Percentiles rank a stretch among this genome's conserved stretches.
phyloP scores from a whole-genome alignment of 53 echinoderm and acorn worm genomes.

The Apostichopus leukothele region DNA sequence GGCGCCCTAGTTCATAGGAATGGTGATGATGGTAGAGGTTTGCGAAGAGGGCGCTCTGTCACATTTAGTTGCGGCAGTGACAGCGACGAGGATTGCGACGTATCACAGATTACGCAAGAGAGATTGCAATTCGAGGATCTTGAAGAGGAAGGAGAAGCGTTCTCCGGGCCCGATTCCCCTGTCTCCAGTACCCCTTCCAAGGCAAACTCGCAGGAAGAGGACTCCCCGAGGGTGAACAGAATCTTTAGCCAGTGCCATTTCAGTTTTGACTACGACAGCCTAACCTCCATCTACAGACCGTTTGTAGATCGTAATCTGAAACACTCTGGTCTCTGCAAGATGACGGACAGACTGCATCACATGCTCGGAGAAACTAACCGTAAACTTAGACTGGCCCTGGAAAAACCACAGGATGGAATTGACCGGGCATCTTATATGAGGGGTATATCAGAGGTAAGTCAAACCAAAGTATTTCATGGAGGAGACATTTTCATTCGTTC shows the following conservation, averaged over 20 bases:
- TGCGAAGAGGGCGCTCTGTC: conserved; percentile 31
- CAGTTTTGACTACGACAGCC: conserved; percentile 86
- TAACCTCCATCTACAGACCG: conserved; percentile 89
- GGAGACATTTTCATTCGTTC: no score
- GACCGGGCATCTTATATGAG: conserved; percentile 4
- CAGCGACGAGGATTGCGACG: conserved; percentile 34
- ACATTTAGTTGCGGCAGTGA: conserved; percentile 53
- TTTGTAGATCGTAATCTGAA: conserved; percentile 94
- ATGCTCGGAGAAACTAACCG: conserved; percentile 78
- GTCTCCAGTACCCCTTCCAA: conserved; percentile 62
- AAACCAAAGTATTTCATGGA: no score
- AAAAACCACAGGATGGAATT: conserved; percentile 41
- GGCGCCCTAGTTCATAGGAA: not conserved
- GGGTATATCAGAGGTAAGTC: conserved; percentile 41
- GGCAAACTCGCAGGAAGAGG: conserved; percentile 56
- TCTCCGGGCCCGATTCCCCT: not conserved
- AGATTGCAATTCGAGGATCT: not conserved
- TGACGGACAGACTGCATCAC: conserved; percentile 73
- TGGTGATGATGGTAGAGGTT: not conserved
- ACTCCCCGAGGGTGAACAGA: conserved; percentile 75
- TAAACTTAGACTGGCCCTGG: conserved; percentile 55
- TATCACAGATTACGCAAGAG: not conserved
- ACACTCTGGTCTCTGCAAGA: conserved; percentile 80
- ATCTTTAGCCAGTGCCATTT: conserved; percentile 95
- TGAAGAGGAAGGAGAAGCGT: conserved; percentile 41